A percentile compares a stretch with the other conserved stretches of the same genome.
Conservation (phyloP, 2,113 vertebrate genomes). For the Petroica traversi region DNA sequence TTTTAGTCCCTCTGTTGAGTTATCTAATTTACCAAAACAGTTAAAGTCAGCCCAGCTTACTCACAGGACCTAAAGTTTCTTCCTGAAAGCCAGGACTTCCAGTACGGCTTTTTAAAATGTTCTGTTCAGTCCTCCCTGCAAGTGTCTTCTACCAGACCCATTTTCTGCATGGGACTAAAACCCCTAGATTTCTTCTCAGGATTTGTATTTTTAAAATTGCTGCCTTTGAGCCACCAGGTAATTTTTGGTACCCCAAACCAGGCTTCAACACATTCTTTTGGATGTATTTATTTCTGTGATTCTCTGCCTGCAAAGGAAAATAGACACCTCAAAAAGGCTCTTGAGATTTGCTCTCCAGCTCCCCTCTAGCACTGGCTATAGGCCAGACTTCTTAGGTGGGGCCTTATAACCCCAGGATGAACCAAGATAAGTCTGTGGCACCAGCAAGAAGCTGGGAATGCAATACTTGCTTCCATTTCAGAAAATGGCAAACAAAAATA, state of each 20-base stretch:
- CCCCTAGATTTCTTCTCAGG: neutral
- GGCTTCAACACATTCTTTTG: neutral
- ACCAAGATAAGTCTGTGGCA: constrained; percentile 34
- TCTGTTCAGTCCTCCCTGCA: neutral
- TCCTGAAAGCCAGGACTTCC: neutral
- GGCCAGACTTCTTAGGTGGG: constrained; percentile 37
- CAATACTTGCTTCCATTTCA: neutral
- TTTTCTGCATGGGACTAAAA: neutral
- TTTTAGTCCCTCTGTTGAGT: neutral
- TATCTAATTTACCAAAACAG: neutral
- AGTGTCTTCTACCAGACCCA: neutral
- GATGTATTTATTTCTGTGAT: neutral
- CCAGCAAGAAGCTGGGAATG: neutral
- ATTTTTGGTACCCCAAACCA: neutral
- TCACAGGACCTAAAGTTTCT: neutral
- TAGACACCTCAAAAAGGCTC: neutral
- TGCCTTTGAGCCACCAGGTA: neutral
- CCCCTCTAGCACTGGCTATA: neutral
- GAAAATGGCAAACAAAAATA: neutral
- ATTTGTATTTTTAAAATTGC: neutral
- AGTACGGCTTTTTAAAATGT: neutral
- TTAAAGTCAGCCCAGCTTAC: neutral
- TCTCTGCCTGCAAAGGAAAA: neutral
- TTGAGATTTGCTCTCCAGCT: neutral
- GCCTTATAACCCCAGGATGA: constrained; percentile 46